phyloP scores from a whole-genome alignment of 1,140 invertebrate genomes.

The Forficula auricularia region DNA sequence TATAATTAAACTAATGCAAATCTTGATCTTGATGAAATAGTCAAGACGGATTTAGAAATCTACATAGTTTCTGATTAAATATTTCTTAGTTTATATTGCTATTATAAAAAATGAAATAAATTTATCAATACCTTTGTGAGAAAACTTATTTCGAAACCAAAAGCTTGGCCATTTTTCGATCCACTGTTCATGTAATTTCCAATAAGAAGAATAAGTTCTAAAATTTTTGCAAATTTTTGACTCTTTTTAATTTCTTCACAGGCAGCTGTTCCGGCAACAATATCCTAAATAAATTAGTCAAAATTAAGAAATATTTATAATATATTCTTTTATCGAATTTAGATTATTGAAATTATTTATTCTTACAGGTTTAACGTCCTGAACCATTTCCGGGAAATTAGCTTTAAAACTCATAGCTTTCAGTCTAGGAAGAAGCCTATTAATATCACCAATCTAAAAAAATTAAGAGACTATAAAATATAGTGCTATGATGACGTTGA shows the following conservation, averaged over 20 bases:
- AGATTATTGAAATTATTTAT: slow-evolving; percentile 2
- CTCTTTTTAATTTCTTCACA: slow-evolving; percentile 87
- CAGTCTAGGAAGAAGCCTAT: slow-evolving; percentile 69
- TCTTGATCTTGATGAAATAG: too few species aligned
- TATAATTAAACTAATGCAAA: slow-evolving; percentile 1
- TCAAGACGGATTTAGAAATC: neutral
- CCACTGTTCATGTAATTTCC: slow-evolving; percentile 94
- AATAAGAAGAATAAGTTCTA: slow-evolving; percentile 76
- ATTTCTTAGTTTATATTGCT: neutral
- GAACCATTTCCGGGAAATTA: slow-evolving; percentile 60
- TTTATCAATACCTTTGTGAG: slow-evolving; percentile 58
- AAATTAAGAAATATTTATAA: slow-evolving; percentile 11
- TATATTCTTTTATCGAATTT: neutral
- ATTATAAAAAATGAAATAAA: slow-evolving; percentile 2
- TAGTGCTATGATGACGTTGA: too few species aligned
- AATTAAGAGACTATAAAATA: slow-evolving; percentile 12
- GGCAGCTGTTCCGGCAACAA: slow-evolving; percentile 84
- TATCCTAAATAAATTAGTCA: slow-evolving; percentile 42
- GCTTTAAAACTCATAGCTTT: slow-evolving; percentile 82
- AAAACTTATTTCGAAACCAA: slow-evolving; percentile 93
- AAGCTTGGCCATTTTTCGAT: slow-evolving; percentile 78
- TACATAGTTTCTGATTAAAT: neutral
- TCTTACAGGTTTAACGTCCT: slow-evolving; percentile 80
- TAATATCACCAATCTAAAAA: slow-evolving; percentile 54
- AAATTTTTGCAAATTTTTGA: slow-evolving; percentile 72